Evolutionary conservation across 2,888 invertebrate species (phyloP), one percentile per base, ranked within the genome.

Genomic region (Bugula neritina): DNA sequence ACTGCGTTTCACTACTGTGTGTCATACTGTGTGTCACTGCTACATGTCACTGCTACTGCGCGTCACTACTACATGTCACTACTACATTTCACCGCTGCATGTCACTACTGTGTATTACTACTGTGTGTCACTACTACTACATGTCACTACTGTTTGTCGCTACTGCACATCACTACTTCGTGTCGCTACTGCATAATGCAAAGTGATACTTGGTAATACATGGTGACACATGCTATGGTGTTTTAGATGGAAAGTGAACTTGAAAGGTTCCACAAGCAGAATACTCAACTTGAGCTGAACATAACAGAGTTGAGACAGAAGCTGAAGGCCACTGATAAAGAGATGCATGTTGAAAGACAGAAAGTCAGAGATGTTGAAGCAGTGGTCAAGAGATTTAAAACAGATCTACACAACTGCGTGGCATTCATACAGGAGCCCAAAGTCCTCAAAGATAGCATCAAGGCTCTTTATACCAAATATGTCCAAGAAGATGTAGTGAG

Each of bases 321-420:
- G 82, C 85, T 92, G 72, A 80, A 85, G 1, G 90, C 90, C 0
- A 88, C 90, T 0, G 90, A 90, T 77, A 88, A 88, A 73, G 92
- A 92, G 78, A 87, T 90, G 73, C 86, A 89, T 72, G 86, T 87
- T 10, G 92, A 85, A 73, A 91, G 83, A 85, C 83, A 84, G 74
- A 78, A 78, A 78, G 83, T 83, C 69, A 79, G 83, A 73, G 83
- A 84, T 74, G 81, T 81, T 54, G 84, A 84, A 75, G 82, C 83
- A 3, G 89, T 79, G 52, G 80, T 93, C 52, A 89, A 90, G 77
- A 89, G 89, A 78, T 91, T 95, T 75, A 90, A 91, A 82, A 89
- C 90, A 69, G 94, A 94, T 78, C 87, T 95, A 71, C 90, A 91
- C 78, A 88, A 90, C 75, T 90, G 91, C 80, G 90, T 92, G 3